phyloP scores from a whole-genome alignment of 37 sponge, comb jelly and placozoan species.

The Eunapius fragilis region DNA sequence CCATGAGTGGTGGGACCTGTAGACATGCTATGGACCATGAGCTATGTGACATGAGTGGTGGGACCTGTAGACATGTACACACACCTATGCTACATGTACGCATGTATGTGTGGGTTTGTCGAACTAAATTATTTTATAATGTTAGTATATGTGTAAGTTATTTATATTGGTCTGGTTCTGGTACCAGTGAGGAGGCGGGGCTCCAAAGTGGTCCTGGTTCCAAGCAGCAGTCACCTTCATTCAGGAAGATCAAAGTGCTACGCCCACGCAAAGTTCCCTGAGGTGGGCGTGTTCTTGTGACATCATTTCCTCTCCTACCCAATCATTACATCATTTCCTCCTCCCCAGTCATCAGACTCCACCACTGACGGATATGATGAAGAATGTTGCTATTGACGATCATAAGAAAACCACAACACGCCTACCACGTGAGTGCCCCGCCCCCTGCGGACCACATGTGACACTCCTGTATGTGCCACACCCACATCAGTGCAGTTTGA shows the following conservation, averaged over 20 bases:
- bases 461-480: neutral
- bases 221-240: constrained; percentile 73
- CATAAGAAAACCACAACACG: constrained; percentile 55
- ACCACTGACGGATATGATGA: constrained; percentile 68
- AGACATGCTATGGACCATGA: too few species aligned
- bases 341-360: neutral
- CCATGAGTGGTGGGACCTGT: too few species aligned
- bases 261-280: constrained; percentile 27
- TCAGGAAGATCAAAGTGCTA: constrained; percentile 50
- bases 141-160: neutral
- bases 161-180: neutral
- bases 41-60: too few species aligned
- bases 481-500: too few species aligned
- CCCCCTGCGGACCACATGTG: neutral
- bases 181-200: constrained; percentile 37
- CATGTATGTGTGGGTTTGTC: too few species aligned
- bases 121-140: too few species aligned
- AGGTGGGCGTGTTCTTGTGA: neutral
- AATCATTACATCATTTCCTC: neutral
- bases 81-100: too few species aligned
- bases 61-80: too few species aligned
- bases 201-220: constrained; percentile 37
- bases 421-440: constrained; percentile 37
- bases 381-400: constrained; percentile 50
- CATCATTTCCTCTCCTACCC: too few species aligned